These are phyloP conservation scores for Trematocara caparti DNA, from an alignment of 2,797 vertebrate genomes.

Conservation along the genomic window DNA sequence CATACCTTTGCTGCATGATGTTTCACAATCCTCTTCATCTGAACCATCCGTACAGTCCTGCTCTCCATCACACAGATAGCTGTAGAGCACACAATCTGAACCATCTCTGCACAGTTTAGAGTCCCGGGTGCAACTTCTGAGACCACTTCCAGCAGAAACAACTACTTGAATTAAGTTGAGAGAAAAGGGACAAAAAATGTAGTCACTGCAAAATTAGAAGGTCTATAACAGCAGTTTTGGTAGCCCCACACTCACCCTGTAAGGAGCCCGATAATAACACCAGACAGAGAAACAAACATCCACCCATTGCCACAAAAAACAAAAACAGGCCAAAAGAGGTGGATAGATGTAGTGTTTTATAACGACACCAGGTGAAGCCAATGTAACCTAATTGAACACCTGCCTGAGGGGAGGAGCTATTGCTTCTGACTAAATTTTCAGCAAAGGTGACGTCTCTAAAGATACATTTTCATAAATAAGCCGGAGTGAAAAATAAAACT, in stretches of 20 bases:
- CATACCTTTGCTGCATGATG: constrained; percentile 64
- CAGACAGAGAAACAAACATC: constrained; percentile 36
- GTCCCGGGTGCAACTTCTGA: constrained; percentile 56
- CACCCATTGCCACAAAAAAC: constrained; percentile 50
- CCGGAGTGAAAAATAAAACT: neutral
- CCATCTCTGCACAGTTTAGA: constrained; percentile 73
- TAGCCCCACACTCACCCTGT: constrained; percentile 38
- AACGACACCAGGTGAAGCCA: constrained; percentile 48
- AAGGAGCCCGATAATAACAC: constrained; percentile 11
- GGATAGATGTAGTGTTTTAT: constrained; percentile 21
- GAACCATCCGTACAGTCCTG: constrained; percentile 82
- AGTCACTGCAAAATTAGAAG: neutral
- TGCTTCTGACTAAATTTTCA: neutral
- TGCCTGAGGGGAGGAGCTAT: constrained; percentile 44
- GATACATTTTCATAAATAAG: neutral
- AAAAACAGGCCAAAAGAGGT: neutral
- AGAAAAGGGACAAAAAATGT: neutral
- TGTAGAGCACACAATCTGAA: constrained; percentile 69
- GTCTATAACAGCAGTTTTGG: neutral
- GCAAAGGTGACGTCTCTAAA: neutral
- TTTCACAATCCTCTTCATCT: constrained; percentile 78
- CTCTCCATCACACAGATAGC: constrained; percentile 81
- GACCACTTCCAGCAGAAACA: constrained; percentile 27
- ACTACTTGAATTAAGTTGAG: neutral
- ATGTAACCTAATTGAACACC: constrained; percentile 49